Evolutionary conservation across 2,888 invertebrate species (phyloP).

Genomic region (Eristalis arbustorum): DNA sequence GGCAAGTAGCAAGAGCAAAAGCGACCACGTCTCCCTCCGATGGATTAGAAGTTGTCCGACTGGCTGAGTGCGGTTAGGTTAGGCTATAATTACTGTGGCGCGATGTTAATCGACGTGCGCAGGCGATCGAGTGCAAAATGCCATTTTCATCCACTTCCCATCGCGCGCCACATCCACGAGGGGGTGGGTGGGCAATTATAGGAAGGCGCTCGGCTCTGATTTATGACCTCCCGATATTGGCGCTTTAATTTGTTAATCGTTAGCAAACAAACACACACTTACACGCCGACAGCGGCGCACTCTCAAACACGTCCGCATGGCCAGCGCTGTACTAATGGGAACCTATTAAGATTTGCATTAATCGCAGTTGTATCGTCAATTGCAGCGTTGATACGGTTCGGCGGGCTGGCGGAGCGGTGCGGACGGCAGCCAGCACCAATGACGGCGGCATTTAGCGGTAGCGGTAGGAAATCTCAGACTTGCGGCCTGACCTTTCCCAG

Average conservation of each 20-base stretch:
- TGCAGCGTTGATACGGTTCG: conserved; percentile 39
- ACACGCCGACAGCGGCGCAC: conserved; percentile 14
- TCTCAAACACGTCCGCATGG: background rate
- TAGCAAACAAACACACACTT: conserved; percentile 7
- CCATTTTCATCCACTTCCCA: conserved; percentile 52
- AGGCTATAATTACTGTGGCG: conserved; percentile 54
- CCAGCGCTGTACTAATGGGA: conserved; percentile 26
- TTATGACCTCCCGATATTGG: conserved; percentile 63
- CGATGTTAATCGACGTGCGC: conserved; percentile 62
- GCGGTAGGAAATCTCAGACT: conserved; percentile 35
- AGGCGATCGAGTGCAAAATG: conserved; percentile 60
- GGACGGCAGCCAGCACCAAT: background rate
- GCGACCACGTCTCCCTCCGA: conserved; percentile 43
- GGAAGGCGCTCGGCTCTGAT: conserved; percentile 59
- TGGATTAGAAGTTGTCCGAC: conserved; percentile 58
- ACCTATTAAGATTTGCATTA: conserved; percentile 63
- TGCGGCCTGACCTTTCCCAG: conserved; percentile 64
- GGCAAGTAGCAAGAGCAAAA: background rate
- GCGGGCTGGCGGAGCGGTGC: background rate
- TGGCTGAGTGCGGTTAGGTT: conserved; percentile 34
- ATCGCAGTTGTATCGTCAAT: conserved; percentile 34
- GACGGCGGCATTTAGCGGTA: conserved; percentile 22
- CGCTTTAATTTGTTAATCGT: conserved; percentile 67
- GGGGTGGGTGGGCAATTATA: conserved; percentile 31
- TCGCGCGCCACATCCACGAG: background rate